phyloP scores from a whole-genome alignment of 2,888 invertebrate genomes.

The Onthophagus sagittarius region DNA sequence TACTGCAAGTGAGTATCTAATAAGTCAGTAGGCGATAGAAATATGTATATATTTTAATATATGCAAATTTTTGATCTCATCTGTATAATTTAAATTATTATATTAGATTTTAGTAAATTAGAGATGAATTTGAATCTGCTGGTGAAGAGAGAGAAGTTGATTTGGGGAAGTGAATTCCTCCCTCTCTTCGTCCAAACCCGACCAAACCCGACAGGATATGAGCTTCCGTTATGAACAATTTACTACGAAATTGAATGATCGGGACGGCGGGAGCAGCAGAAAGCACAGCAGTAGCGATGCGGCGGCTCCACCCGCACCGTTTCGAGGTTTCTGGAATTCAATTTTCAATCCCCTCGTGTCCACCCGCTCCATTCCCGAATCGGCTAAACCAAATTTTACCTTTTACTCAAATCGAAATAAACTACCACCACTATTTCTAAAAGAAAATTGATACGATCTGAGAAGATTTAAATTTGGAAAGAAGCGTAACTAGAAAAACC shows the following conservation, averaged over 20 bases:
- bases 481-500: neutral
- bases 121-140: too few relatives aligned
- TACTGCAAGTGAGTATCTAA: too few relatives aligned
- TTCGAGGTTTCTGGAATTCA: conserved; percentile 39
- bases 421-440: neutral
- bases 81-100: too few relatives aligned
- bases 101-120: too few relatives aligned
- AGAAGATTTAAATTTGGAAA: neutral
- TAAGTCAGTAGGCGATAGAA: too few relatives aligned
- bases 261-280: conserved; percentile 12
- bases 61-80: too few relatives aligned
- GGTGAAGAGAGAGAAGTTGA: too few relatives aligned
- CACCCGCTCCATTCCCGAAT: neutral
- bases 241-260: conserved; percentile 50
- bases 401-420: neutral
- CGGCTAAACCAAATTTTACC: neutral
- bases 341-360: conserved; percentile 28
- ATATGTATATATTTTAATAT: too few relatives aligned
- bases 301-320: conserved; percentile 27
- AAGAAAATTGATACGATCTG: neutral
- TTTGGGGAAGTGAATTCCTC: neutral
- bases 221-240: conserved; percentile 85
- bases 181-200: conserved; percentile 26
- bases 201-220: conserved; percentile 64
- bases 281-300: conserved; percentile 33